phyloP scores from a whole-genome alignment of 2,113 vertebrate genomes.

The Megalops atlanticus region DNA sequence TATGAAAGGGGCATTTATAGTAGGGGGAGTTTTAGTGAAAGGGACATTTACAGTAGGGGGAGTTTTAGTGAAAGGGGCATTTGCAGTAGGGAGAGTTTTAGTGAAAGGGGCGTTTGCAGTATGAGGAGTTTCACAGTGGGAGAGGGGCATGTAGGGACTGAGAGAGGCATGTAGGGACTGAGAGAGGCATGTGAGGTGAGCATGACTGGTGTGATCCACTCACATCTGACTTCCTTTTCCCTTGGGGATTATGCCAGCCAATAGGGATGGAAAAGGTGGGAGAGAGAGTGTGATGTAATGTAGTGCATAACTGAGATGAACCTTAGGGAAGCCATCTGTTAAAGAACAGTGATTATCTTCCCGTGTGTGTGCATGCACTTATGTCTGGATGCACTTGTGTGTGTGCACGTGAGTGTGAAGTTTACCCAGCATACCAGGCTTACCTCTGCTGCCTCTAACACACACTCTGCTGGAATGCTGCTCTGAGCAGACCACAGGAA shows the following conservation, averaged over 20 bases:
- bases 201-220: neutral
- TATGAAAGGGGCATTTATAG: no score
- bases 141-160: no score
- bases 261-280: neutral
- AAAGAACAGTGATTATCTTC: constrained; percentile 12
- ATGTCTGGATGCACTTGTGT: neutral
- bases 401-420: neutral
- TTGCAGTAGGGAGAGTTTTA: no score
- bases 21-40: no score
- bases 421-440: neutral
- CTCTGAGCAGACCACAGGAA: no score
- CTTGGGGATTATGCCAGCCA: neutral
- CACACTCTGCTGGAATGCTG: no score
- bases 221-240: neutral
- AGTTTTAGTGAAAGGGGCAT: no score
- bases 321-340: constrained; percentile 42
- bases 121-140: no score
- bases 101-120: no score
- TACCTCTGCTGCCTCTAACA: no score
- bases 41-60: no score
- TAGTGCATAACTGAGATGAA: constrained; percentile 12
- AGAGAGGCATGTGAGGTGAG: neutral
- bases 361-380: constrained; percentile 2
- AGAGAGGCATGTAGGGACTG: neutral
- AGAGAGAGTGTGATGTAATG: constrained; percentile 35